These are phyloP conservation scores for Mus pahari DNA, from an alignment of 2,113 vertebrate species.

Conservation along the genomic window DNA sequence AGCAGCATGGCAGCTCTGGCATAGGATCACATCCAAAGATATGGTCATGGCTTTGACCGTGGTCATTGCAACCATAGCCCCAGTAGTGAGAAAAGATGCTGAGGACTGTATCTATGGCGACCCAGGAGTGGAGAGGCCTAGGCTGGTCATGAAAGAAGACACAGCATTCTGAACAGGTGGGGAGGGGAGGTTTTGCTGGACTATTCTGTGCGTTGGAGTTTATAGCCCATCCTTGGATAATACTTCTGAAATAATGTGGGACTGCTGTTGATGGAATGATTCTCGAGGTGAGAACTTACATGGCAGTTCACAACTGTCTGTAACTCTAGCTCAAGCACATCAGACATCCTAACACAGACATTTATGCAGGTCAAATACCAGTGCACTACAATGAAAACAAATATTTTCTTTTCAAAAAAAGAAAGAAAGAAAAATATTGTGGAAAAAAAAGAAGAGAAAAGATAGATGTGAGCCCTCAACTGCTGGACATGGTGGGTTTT, in stretches of 20 bases:
- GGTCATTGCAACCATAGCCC: not conserved
- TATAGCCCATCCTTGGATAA: not conserved
- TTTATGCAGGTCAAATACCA: not conserved
- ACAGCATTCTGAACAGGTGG: not conserved
- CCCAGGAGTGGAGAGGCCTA: not conserved
- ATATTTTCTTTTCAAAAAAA: not conserved
- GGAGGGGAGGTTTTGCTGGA: not conserved
- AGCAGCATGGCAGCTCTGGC: too few relatives aligned
- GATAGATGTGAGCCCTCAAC: not conserved
- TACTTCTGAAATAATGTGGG: not conserved
- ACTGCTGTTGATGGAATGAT: not conserved
- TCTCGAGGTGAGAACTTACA: rapidly evolving
- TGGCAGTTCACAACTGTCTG: not conserved
- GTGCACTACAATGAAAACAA: not conserved
- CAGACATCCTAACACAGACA: not conserved
- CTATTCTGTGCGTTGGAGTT: not conserved
- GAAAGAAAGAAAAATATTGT: not conserved
- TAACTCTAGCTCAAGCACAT: not conserved
- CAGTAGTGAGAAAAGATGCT: not conserved
- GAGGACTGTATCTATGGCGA: too few relatives aligned
- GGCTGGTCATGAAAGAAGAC: not conserved
- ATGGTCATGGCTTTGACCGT: too few relatives aligned
- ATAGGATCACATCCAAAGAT: too few relatives aligned
- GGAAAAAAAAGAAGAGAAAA: not conserved
- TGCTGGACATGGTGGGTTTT: not conserved